Evolutionary conservation across 2,113 vertebrate genomes (phyloP).

Genomic region (Platanista minor): DNA sequence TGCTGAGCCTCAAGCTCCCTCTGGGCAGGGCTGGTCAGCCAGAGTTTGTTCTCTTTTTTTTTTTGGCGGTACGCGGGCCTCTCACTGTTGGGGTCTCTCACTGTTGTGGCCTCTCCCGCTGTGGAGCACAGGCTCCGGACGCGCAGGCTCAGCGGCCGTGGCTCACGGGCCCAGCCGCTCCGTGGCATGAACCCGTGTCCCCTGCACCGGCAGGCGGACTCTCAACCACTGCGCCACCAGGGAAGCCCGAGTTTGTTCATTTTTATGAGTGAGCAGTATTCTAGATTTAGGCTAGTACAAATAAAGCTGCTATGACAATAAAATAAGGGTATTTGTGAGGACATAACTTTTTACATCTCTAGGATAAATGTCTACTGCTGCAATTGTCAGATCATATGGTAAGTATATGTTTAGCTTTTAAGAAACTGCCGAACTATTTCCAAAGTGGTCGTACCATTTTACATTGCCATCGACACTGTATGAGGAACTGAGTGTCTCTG

Average conservation of each 20-base stretch:
- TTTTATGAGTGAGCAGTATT: background rate
- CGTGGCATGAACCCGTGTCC: rapidly evolving
- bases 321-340: background rate
- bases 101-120: no score
- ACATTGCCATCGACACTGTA: background rate
- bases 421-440: background rate
- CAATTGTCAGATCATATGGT: background rate
- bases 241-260: background rate
- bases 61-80: no score
- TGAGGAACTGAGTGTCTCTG: background rate
- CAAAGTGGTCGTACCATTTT: background rate
- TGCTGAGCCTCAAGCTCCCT: background rate
- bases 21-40: background rate
- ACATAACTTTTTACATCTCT: background rate
- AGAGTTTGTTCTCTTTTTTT: background rate
- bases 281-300: background rate
- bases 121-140: no score
- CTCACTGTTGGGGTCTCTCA: no score
- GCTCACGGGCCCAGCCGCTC: no score
- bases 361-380: no score
- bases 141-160: no score
- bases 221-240: no score
- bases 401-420: background rate
- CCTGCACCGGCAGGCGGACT: no score
- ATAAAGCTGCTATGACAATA: background rate